phyloP scores from a whole-genome alignment of 1,140 invertebrate genomes.

The Neodiprion pinetum region DNA sequence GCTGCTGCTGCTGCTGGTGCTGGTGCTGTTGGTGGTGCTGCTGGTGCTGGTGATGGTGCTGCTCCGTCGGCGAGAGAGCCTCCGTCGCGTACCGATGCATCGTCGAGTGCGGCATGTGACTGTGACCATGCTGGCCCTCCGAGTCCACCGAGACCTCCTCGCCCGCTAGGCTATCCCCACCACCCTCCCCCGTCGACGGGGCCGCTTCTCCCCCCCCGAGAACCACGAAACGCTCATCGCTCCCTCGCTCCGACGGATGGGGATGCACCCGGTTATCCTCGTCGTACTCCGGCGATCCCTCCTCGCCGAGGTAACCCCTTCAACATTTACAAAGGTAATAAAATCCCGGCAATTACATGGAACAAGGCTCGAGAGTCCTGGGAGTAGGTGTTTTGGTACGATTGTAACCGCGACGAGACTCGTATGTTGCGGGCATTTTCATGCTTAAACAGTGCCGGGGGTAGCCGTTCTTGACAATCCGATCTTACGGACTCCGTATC shows the following conservation, averaged over 20 bases:
- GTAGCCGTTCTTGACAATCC: too few relatives aligned
- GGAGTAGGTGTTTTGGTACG: too few relatives aligned
- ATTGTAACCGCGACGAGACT: too few relatives aligned
- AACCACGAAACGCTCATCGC: slow-evolving; percentile 33
- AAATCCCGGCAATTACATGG: background rate
- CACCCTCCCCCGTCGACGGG: slow-evolving; percentile 45
- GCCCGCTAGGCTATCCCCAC: slow-evolving; percentile 52
- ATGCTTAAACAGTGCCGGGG: too few relatives aligned
- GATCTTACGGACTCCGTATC: too few relatives aligned
- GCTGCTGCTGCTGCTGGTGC: slow-evolving; percentile 21
- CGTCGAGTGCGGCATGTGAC: slow-evolving; percentile 57
- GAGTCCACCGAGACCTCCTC: slow-evolving; percentile 41
- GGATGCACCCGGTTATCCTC: slow-evolving; percentile 26
- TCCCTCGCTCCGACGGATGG: slow-evolving; percentile 14
- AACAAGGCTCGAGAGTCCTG: too few relatives aligned
- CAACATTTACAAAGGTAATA: background rate
- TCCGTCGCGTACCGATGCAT: slow-evolving; percentile 56
- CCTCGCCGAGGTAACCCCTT: slow-evolving; percentile 33
- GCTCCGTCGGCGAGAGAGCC: slow-evolving; percentile 47
- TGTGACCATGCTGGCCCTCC: slow-evolving; percentile 47
- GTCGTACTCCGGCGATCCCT: slow-evolving; percentile 24
- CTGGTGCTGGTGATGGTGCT: slow-evolving; percentile 45
- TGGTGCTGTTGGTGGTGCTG: slow-evolving; percentile 35
- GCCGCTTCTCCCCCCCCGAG: slow-evolving; percentile 44
- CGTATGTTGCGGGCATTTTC: too few relatives aligned